Evolutionary conservation across 2,888 invertebrate genomes (phyloP), one percentile per base, ranked within the genome.

Genomic region (Ceratothoa steindachneri): DNA sequence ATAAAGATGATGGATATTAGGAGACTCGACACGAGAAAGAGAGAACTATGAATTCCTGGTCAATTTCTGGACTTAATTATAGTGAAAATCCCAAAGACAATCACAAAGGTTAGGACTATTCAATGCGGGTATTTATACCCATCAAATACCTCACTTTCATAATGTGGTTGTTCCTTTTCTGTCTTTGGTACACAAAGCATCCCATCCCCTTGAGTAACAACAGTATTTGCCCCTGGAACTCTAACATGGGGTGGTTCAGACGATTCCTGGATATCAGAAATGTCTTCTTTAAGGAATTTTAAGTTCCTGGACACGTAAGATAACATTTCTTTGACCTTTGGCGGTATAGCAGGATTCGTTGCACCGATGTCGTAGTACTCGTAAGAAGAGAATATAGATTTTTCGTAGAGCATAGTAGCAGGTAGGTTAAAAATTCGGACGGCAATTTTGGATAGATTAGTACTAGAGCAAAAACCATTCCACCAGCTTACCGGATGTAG

Each of bases 401-500:
- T 60, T 60, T 60, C 22, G 22, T 60, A 60, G 24, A n/a, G 60
- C 1, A 24, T 60, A 1, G 60, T 60, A 2, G 60, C n/a, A 4
- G 60, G 60, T 15, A 60, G 27, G 22, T 60, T 60, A 60, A 60
- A 60, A 12, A 60, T 24, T 60, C 60, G 2, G 12, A 60, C 60
- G 2, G 60, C 60, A 22, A 60, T 60, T 24, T 60, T 60, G 1
- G 60, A n/a, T 24, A 60, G 24, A 24, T 60, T 60, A 22, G 60
- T 60, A 60, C 3, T 60, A 12, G 60, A 60, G 24, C 60, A 60
- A 60, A 60, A 60, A 1, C 60, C 60, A 24, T 60, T 60, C 60
- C 60, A 60, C 60, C 60, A 60, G 24, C 60, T 60, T n/a, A 60
- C 60, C 27, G 60, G 60, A 60, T 60, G 60, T 7, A 60, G 24